Percentiles rank a stretch among this genome's conserved stretches.
Evolutionary conservation across 2,888 invertebrate species (phyloP).

Genomic region (Platerodrilus igneus): DNA sequence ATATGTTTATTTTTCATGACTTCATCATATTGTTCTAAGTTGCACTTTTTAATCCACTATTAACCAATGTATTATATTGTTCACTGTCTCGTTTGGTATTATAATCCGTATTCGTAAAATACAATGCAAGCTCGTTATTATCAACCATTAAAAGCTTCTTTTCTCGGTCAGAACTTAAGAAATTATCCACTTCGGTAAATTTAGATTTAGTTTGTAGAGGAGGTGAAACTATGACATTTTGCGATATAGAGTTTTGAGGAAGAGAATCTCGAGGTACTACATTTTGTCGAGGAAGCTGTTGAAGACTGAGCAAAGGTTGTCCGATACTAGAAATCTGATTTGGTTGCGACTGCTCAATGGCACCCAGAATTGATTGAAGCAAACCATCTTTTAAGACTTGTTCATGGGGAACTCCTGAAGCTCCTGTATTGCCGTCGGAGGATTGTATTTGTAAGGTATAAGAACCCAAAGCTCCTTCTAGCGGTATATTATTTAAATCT

Average conservation of each 20-base stretch:
- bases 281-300: constrained; percentile 35
- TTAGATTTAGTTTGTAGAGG: constrained; percentile 31
- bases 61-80: constrained; percentile 15
- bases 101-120: constrained; percentile 44
- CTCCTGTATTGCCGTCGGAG: constrained; percentile 53
- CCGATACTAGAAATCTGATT: constrained; percentile 28
- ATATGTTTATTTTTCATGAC: too few species aligned
- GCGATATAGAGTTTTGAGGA: constrained; percentile 47
- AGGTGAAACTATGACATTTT: constrained; percentile 47
- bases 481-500: constrained; percentile 49
- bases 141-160: constrained; percentile 48
- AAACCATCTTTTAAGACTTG: constrained; percentile 75
- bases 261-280: constrained; percentile 30
- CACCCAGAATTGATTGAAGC: constrained; percentile 74
- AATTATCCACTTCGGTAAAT: constrained; percentile 12
- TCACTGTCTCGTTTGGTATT: constrained; percentile 19
- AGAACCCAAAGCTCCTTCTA: constrained; percentile 57
- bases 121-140: constrained; percentile 58
- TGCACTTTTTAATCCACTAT: too few species aligned
- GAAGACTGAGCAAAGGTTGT: constrained; percentile 36
- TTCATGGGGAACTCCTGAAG: constrained; percentile 57
- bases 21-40: too few species aligned
- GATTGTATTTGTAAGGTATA: constrained; percentile 76
- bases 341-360: constrained; percentile 68
- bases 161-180: constrained; percentile 26